Evolutionary conservation across 2,797 vertebrate species (phyloP).

Genomic region (Hipposideros larvatus): DNA sequence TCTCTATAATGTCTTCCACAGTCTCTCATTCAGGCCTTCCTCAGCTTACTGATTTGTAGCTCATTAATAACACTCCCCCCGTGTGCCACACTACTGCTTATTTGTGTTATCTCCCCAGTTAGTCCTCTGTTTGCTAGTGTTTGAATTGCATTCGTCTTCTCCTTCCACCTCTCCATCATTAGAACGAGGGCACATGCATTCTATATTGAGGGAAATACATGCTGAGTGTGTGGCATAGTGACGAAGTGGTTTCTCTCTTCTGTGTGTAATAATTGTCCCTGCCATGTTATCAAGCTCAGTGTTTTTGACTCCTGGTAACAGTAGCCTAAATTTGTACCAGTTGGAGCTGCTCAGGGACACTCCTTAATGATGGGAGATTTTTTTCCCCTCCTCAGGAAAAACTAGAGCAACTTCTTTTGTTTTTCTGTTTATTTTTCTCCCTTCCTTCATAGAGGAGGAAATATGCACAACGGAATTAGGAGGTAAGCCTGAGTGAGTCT

Average conservation of each 20-base stretch:
- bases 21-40: not conserved
- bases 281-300: not conserved
- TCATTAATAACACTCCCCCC: not conserved
- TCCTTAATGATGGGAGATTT: not conserved
- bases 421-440: not conserved
- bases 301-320: not conserved
- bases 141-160: not conserved
- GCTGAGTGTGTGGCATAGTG: not conserved
- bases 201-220: not conserved
- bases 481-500: not conserved
- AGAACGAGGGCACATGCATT: not conserved
- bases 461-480: not conserved
- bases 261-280: not conserved
- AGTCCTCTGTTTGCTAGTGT: not conserved
- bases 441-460: constrained; percentile 5
- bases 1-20: not conserved
- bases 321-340: not conserved
- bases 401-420: not conserved
- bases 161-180: not conserved
- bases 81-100: not conserved
- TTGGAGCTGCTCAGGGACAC: not conserved
- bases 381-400: constrained; percentile 27
- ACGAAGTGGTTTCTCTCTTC: constrained; percentile 9
- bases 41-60: not conserved
- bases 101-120: not conserved